Evolutionary conservation across 2,888 invertebrate genomes (phyloP), one percentile per base, ranked within the genome.

Genomic region (Omphaloscelis lunosa): DNA sequence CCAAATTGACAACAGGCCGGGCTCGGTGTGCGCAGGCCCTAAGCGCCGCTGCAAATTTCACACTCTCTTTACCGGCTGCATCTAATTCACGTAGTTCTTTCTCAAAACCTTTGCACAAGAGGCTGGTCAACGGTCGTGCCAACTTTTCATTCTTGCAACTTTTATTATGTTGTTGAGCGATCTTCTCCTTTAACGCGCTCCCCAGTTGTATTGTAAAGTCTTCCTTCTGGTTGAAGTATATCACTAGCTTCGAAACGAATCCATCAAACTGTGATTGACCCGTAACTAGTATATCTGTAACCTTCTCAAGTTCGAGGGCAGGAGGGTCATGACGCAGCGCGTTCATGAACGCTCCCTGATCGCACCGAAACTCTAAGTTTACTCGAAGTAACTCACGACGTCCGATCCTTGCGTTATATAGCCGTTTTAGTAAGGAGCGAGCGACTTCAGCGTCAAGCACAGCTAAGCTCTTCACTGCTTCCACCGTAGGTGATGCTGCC

Each of bases 271-370:
- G 45, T 4, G 90, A 77, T 41, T 87, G 79, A 34, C 59, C 51
- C 1, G 73, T 61, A 5, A 88, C 69, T 15, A 92, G 51, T 53
- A 84, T 62, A 7, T 90, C 77, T 11, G 92, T 86, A n/a, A 89
- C 80, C 17, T 87, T 83, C 0, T 91, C 89, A 4, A 81, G 61
- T 12, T 86, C 77, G 0, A 95, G 86, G 2, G 92, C 80, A 7
- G 77, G 70, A 4, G 87, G 78, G 29, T 94, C 91, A 65, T 95
- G 95, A 39, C 91, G 92, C 20, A 95, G 80, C 0, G 90, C 94
- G 78, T 95, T 95, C 1, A 93, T 3, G 61, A 93, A 93, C 0
- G 95, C 93, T 3, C 86, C 91, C 61, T 93, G 90, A n/a, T 90
- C 90, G 62, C 90, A 89, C 0, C 88, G 86, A 0, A 93, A 77